A percentile compares a stretch with the other conserved stretches of the same genome.
Conservation (phyloP, 2,888 invertebrate species). For the Coelogynopora nodosa region DNA sequence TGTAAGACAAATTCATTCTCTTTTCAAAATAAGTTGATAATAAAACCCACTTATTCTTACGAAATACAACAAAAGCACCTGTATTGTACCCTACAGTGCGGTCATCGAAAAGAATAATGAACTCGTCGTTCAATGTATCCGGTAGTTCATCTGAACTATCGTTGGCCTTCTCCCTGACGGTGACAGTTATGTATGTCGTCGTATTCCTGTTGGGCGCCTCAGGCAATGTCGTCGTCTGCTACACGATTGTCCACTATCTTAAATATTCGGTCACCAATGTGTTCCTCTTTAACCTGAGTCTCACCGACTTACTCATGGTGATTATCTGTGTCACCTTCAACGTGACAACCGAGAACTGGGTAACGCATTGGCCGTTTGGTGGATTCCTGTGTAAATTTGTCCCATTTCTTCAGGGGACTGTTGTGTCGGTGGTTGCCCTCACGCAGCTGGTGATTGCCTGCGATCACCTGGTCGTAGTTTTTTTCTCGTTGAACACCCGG, state of each 20-base stretch:
- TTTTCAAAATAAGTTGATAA: too few relatives aligned
- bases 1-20: too few relatives aligned
- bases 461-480: conserved; percentile 34
- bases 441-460: conserved; percentile 31
- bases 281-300: conserved; percentile 32
- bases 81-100: too few relatives aligned
- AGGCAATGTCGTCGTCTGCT: conserved; percentile 29
- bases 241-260: background rate
- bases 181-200: conserved; percentile 30
- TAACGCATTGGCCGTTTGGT: conserved; percentile 23
- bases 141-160: too few relatives aligned
- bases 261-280: conserved; percentile 26
- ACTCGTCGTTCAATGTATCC: too few relatives aligned
- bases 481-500: background rate
- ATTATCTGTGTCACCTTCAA: conserved; percentile 34
- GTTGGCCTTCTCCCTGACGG: background rate
- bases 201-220: conserved; percentile 23
- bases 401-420: conserved; percentile 35
- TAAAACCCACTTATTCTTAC: too few relatives aligned
- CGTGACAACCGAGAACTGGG: conserved; percentile 30
- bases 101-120: too few relatives aligned
- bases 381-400: conserved; percentile 32
- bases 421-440: conserved; percentile 29
- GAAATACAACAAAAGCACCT: too few relatives aligned
- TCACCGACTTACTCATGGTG: conserved; percentile 21